Percentiles rank a stretch among this genome's conserved stretches.
These are phyloP conservation scores for Pinna nobilis DNA, from an alignment of 1,140 invertebrate genomes.

Conservation along the genomic window DNA sequence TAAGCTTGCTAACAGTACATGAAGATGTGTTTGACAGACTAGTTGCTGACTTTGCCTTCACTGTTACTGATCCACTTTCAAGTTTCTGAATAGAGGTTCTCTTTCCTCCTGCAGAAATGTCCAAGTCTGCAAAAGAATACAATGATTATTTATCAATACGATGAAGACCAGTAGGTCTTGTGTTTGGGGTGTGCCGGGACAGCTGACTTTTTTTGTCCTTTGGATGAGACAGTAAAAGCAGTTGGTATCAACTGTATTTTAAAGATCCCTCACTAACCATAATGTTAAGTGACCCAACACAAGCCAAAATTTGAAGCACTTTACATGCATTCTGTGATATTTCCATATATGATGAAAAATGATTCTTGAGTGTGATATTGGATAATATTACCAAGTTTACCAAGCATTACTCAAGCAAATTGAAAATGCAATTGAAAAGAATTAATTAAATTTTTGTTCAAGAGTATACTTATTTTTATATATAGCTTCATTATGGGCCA, in stretches of 20 bases:
- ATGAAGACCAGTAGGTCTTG: no score
- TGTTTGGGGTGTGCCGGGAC: no score
- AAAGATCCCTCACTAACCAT: background rate
- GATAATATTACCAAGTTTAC: background rate
- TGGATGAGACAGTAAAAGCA: background rate
- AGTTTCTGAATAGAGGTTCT: slow-evolving; percentile 5
- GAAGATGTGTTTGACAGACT: background rate
- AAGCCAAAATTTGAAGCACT: background rate
- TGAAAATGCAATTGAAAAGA: background rate
- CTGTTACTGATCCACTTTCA: background rate
- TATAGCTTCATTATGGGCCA: no score
- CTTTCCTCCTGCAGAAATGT: slow-evolving; percentile 1
- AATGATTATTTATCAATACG: background rate
- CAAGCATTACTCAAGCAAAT: background rate
- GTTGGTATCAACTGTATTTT: background rate
- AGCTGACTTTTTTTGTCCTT: no score
- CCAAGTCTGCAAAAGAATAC: slow-evolving; percentile 6
- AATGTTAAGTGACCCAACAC: background rate
- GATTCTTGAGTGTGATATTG: background rate
- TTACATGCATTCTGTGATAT: no score
- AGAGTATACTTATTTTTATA: no score
- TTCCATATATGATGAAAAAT: no score
- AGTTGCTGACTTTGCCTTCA: background rate
- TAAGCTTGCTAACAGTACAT: slow-evolving; percentile 7
- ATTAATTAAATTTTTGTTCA: no score